A percentile compares a stretch with the other conserved stretches of the same genome.
These are phyloP conservation scores for Anolis carolinensis DNA, from an alignment of 2,113 vertebrate species.

Conservation along the genomic window DNA sequence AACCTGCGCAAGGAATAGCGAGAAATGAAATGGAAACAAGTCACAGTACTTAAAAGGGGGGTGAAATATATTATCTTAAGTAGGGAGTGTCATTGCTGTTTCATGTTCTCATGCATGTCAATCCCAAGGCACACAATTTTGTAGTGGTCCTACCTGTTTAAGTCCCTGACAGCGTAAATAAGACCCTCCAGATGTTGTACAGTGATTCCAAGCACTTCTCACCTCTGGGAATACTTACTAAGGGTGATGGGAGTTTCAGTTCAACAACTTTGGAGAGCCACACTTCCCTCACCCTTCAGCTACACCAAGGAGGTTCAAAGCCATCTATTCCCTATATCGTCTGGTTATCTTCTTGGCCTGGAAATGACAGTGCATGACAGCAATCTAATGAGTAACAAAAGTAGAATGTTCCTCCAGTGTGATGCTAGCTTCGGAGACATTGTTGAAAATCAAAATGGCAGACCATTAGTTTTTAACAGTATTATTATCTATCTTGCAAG, in stretches of 20 bases:
- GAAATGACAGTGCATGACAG: neutral
- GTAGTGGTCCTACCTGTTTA: neutral
- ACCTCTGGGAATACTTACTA: no score
- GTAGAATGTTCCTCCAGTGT: neutral
- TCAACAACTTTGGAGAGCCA: no score
- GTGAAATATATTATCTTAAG: no score
- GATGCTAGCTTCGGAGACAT: neutral
- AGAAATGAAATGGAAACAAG: conserved; percentile 6
- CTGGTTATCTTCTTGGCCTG: neutral
- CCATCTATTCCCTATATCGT: no score
- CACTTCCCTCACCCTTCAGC: neutral
- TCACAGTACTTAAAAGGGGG: neutral
- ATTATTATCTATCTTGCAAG: neutral
- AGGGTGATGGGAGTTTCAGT: no score
- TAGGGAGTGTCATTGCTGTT: neutral
- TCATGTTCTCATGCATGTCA: neutral
- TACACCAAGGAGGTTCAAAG: neutral
- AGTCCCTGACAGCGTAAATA: neutral
- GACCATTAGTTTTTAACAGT: neutral
- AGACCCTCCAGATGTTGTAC: neutral
- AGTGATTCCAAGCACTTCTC: no score
- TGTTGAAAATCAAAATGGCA: neutral
- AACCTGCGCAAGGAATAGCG: neutral
- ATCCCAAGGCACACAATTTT: rapidly evolving
- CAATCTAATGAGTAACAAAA: no score